Conservation (phyloP, 2,113 vertebrate species). For the Numenius arquata region DNA sequence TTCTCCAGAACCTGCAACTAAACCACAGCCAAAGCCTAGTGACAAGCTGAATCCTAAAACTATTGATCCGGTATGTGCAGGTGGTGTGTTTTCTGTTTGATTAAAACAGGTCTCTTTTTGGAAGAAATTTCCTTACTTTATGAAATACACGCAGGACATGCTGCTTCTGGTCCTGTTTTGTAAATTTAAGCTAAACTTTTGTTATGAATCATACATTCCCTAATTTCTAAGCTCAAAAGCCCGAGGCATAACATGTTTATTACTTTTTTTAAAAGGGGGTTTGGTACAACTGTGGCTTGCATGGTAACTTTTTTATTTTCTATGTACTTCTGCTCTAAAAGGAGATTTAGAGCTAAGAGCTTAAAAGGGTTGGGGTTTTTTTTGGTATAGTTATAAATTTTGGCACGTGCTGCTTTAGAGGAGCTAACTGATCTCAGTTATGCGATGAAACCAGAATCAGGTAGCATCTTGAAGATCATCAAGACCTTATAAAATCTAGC, state of each 20-base stretch:
- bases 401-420: background rate
- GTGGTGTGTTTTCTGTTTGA: background rate
- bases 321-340: background rate
- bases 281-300: background rate
- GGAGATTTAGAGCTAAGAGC: background rate
- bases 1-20: constrained; percentile 43
- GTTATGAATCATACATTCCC: background rate
- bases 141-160: background rate
- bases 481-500: background rate
- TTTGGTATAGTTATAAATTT: background rate
- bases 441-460: background rate
- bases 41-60: constrained; percentile 84
- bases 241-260: background rate
- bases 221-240: background rate
- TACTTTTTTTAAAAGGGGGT: background rate
- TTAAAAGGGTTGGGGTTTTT: background rate
- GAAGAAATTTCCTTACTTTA: background rate
- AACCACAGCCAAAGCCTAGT: constrained; percentile 72
- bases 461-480: background rate
- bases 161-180: background rate
- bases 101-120: background rate
- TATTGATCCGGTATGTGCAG: constrained; percentile 77
- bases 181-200: background rate
- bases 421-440: background rate
- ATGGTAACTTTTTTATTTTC: background rate